Base-by-base conservation (phyloP, 1,140 invertebrate species). In the Drosophila baimaii region DNA sequence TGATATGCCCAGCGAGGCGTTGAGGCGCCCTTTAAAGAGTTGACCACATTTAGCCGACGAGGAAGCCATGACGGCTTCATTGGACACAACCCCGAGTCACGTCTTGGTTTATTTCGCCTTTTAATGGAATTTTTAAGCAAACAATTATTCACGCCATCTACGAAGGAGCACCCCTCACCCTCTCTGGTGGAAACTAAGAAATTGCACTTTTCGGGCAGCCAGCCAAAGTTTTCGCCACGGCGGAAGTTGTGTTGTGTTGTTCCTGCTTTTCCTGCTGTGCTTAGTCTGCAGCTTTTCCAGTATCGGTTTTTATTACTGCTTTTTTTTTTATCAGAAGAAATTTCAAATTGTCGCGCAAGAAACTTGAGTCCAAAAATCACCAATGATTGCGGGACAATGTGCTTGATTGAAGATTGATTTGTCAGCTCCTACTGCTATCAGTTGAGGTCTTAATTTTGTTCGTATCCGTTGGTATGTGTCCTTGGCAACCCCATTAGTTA, bases 91-190 rank as follows among this genome's bases (percentile, higher is more conserved):
- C 23, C 19, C 23, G 13, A 58, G 66, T 23, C 70, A 62, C 68
- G 70, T 72, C 56, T 25, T 61, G 55, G 9, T 59, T 70, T 70
- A 70, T 59, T 73, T 70, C 46, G 47, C 41, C 12, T 59, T 61
- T 56, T 71, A 73, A 68, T 79, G 68, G 69, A 79, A 79, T 73
- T 79, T 68, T 72, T 57, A 73, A 79, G 69, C 77, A 61, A 59
- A 73, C 69, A 73, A 79, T 73, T 68, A 79, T 79, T 79, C 62
- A 56, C 76, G 46, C 59, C 69, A 58, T 51, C 43, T 54, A 21
- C 8, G 62, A 37, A 37, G 29, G 29, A 33, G 44, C 17, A 8
- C 7, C 10, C n/a, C 49, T 39, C 17, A 12, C 12, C 19, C 35
- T 7, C 29, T 27, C 47, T 41, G 33, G 2, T 23, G 46, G 19